Conservation (phyloP, 2,113 vertebrate species). For the Paraplagusia blochii region DNA sequence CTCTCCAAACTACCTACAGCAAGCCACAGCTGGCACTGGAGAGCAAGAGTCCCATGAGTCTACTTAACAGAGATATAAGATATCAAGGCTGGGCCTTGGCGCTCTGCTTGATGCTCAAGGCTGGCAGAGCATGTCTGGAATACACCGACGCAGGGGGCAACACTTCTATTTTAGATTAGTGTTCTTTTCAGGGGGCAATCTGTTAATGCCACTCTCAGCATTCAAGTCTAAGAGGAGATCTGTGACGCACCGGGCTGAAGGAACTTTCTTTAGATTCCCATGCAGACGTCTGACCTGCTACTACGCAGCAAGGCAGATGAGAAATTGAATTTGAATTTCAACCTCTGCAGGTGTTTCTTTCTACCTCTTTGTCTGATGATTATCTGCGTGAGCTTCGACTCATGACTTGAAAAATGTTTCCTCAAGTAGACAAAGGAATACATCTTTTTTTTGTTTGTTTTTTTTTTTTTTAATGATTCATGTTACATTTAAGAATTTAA, state of each 20-base stretch:
- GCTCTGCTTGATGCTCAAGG: constrained; percentile 12
- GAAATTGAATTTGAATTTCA: not conserved
- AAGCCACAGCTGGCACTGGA: constrained; percentile 30
- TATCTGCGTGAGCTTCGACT: constrained; percentile 20
- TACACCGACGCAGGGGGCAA: constrained; percentile 32
- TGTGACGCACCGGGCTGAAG: constrained; percentile 36
- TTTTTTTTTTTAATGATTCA: too few species aligned
- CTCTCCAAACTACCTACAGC: constrained; percentile 28
- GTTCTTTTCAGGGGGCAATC: constrained; percentile 67
- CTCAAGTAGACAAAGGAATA: too few species aligned
- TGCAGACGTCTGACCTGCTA: constrained; percentile 23
- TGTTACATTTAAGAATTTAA: too few species aligned
- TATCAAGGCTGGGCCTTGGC: constrained; percentile 54
- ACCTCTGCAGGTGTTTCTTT: too few species aligned
- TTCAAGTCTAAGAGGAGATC: constrained; percentile 27
- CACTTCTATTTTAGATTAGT: constrained; percentile 75
- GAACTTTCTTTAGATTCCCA: constrained; percentile 45
- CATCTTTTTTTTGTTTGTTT: too few species aligned
- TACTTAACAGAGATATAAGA: constrained; percentile 45
- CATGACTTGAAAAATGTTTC: not conserved
- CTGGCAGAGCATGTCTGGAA: constrained; percentile 50
- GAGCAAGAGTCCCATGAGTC: constrained; percentile 26
- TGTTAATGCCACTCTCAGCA: constrained; percentile 59
- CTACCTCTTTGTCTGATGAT: not conserved
- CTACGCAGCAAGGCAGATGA: constrained; percentile 28